phyloP scores from a whole-genome alignment of 2,888 invertebrate genomes.

The Archaeoteleia sp. region DNA sequence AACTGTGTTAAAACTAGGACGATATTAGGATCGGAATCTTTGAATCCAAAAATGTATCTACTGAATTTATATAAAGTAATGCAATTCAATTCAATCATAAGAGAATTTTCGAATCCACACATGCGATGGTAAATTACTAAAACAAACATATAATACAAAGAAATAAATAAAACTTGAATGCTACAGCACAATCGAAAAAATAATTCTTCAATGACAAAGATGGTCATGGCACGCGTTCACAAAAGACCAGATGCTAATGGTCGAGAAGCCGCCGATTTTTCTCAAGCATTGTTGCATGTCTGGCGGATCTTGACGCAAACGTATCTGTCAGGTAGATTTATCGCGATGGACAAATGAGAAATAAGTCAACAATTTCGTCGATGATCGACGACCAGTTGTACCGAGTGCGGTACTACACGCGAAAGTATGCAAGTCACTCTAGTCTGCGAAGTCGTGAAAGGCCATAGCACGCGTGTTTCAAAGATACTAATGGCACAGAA shows the following conservation, averaged over 20 bases:
- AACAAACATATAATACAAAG: too few species aligned
- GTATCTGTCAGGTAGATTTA: slow-evolving; percentile 36
- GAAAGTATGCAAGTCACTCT: slow-evolving; percentile 38
- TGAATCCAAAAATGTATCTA: too few species aligned
- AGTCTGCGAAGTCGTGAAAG: slow-evolving; percentile 28
- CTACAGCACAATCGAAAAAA: too few species aligned
- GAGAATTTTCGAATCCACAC: too few species aligned
- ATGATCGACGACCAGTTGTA: slow-evolving; percentile 34
- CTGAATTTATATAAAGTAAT: too few species aligned
- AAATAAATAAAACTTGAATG: too few species aligned
- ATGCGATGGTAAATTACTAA: too few species aligned
- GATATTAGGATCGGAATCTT: too few species aligned
- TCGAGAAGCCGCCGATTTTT: slow-evolving; percentile 10
- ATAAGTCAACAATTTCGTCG: slow-evolving; percentile 32
- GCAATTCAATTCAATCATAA: too few species aligned
- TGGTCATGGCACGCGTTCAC: background rate
- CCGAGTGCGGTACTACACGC: slow-evolving; percentile 4
- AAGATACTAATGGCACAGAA: slow-evolving; percentile 29
- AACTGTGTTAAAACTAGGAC: too few species aligned
- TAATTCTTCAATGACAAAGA: background rate
- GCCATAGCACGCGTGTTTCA: slow-evolving; percentile 26
- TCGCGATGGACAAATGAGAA: slow-evolving; percentile 17
- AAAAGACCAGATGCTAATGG: slow-evolving; percentile 20
- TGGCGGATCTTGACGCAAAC: slow-evolving; percentile 14
- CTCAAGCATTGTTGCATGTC: slow-evolving; percentile 22